Evolutionary conservation across 2,888 invertebrate genomes (phyloP).

Genomic region (Tricholauxania praeusta): DNA sequence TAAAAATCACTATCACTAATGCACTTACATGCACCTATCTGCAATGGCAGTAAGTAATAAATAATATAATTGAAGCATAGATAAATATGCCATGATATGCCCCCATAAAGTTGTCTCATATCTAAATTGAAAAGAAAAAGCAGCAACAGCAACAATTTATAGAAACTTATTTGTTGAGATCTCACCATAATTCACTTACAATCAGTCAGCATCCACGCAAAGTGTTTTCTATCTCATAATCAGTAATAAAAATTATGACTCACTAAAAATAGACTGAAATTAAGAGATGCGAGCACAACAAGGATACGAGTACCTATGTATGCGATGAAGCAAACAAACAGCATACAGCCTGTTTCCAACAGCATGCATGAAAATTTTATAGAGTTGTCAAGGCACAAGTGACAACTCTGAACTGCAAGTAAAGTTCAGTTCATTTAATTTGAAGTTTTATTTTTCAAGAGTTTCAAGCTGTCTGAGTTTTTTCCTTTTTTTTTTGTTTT

Average conservation of each 20-base stretch:
- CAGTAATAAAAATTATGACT: constrained; percentile 7
- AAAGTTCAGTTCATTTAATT: constrained; percentile 1
- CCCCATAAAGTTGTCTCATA: too few species aligned
- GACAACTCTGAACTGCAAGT: too few species aligned
- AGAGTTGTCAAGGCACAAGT: too few species aligned
- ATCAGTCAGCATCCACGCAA: constrained; percentile 10
- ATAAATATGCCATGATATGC: too few species aligned
- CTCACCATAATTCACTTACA: background rate
- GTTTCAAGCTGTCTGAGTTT: background rate
- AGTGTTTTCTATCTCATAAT: constrained; percentile 1
- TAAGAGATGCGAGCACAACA: background rate
- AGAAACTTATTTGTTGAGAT: background rate
- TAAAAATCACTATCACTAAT: too few species aligned
- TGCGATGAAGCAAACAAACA: background rate
- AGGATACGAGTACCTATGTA: background rate
- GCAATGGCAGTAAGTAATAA: too few species aligned
- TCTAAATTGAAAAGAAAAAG: too few species aligned
- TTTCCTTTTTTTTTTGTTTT: background rate
- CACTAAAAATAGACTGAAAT: constrained; percentile 4
- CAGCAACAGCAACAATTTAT: background rate
- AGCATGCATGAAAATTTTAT: too few species aligned
- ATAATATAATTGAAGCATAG: too few species aligned
- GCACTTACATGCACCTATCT: too few species aligned
- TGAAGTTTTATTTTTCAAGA: background rate
- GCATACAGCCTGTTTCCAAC: background rate